Conservation (phyloP, 2,888 invertebrate genomes). For the Teleiodes luculella region DNA sequence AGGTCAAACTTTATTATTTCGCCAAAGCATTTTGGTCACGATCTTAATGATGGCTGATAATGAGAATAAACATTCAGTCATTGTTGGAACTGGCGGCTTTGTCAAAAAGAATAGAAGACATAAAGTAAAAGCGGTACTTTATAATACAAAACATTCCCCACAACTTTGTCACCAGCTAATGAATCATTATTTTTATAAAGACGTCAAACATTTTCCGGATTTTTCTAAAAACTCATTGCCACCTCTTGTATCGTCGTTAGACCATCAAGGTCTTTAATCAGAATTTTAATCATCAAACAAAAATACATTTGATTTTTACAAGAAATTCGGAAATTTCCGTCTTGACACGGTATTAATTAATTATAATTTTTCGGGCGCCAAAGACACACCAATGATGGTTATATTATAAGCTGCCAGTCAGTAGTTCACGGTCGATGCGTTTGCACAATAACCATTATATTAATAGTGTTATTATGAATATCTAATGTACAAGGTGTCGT, state of each 20-base stretch:
- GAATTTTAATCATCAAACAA: conserved; percentile 6
- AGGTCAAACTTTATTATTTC: neutral
- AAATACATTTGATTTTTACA: neutral
- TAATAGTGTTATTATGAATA: conserved; percentile 14
- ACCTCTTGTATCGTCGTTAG: neutral
- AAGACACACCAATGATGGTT: conserved; percentile 34
- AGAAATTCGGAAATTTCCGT: conserved; percentile 17
- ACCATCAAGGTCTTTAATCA: neutral
- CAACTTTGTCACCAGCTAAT: conserved; percentile 2
- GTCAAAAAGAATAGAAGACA: neutral
- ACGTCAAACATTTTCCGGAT: neutral
- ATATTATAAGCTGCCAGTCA: conserved; percentile 28
- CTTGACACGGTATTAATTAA: conserved; percentile 10
- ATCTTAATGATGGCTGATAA: neutral
- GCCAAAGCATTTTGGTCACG: neutral
- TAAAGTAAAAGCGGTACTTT: neutral
- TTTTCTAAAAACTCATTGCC: conserved; percentile 7
- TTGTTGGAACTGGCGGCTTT: neutral
- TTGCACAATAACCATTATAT: conserved; percentile 35
- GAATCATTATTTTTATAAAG: neutral
- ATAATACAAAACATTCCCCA: neutral
- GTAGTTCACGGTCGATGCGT: conserved; percentile 38
- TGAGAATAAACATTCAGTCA: neutral
- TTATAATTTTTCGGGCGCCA: conserved; percentile 25
- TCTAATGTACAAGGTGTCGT: neutral